A percentile compares a stretch with the other conserved stretches of the same genome.
Conservation (phyloP, 2,797 vertebrate genomes). For the Acropternis orthonyx region DNA sequence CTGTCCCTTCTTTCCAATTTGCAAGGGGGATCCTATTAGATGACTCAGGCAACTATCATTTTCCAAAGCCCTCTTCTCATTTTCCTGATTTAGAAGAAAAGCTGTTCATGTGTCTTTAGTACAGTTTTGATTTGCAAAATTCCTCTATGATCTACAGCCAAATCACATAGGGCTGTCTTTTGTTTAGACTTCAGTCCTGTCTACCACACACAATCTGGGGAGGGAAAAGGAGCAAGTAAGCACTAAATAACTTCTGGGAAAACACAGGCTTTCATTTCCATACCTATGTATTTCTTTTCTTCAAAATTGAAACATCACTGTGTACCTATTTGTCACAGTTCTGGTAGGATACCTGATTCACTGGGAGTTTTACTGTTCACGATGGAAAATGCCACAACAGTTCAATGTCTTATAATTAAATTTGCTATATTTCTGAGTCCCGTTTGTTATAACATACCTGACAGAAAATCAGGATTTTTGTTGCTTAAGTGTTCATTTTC, state of each 20-base stretch:
- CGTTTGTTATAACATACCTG: conserved; percentile 37
- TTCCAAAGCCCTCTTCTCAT: not conserved
- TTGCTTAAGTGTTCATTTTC: conserved; percentile 63
- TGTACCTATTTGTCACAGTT: conserved; percentile 13
- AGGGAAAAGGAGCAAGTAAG: not conserved
- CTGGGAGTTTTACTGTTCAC: conserved; percentile 3
- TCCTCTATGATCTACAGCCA: not conserved
- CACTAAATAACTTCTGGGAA: not conserved
- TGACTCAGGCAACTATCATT: not conserved
- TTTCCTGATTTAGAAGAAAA: conserved; percentile 9
- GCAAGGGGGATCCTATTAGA: not conserved
- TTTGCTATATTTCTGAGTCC: conserved; percentile 45
- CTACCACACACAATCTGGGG: not conserved
- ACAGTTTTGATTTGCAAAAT: not conserved
- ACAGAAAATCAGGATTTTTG: conserved; percentile 56
- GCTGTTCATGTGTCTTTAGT: not conserved
- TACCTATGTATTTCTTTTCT: not conserved
- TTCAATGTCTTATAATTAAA: conserved; percentile 46
- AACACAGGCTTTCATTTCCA: not conserved
- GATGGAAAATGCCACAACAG: conserved; percentile 34
- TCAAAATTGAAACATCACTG: conserved; percentile 6
- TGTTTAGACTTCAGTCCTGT: not conserved
- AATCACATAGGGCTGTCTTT: not conserved
- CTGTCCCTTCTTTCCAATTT: not conserved
- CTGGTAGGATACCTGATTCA: conserved; percentile 39